A percentile compares a stretch with the other conserved stretches of the same genome.
phyloP scores from a whole-genome alignment of 2,797 vertebrate genomes.

The Phoxinus dragarum region DNA sequence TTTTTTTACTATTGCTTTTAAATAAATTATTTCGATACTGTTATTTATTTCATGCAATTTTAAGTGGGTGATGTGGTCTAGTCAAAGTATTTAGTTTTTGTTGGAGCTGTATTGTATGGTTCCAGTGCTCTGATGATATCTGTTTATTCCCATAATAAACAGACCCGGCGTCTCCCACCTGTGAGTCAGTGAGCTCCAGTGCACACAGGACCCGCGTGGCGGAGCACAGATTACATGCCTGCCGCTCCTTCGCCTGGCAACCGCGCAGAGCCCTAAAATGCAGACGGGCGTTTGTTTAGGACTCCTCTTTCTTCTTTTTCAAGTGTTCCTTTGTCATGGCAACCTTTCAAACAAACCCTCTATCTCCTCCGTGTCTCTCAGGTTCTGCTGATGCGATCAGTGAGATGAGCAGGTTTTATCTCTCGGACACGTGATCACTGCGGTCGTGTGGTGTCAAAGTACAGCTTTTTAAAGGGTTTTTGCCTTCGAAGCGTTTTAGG shows the following conservation, averaged over 20 bases:
- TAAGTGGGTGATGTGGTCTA: background rate
- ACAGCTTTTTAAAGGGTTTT: background rate
- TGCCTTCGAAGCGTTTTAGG: conserved; percentile 1
- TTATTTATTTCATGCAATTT: background rate
- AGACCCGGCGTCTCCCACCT: background rate
- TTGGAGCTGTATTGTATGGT: background rate
- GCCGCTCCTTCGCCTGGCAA: conserved; percentile 77
- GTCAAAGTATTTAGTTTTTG: background rate
- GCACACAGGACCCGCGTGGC: conserved; percentile 56
- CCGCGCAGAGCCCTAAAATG: conserved; percentile 63
- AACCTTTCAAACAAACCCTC: conserved; percentile 59
- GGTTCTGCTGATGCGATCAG: conserved; percentile 6
- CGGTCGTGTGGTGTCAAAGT: conserved; percentile 25
- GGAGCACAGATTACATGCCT: conserved; percentile 68
- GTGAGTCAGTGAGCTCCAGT: conserved; percentile 21
- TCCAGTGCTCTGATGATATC: background rate
- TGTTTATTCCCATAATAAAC: conserved; percentile 7
- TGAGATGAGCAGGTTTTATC: background rate
- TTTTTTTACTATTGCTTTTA: background rate
- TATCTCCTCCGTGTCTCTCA: conserved; percentile 14
- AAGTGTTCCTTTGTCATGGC: conserved; percentile 69
- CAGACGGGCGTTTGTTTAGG: conserved; percentile 67
- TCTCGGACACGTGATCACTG: background rate
- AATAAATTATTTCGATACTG: background rate
- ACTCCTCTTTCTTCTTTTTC: conserved; percentile 47